Evolutionary conservation across 1,140 invertebrate genomes (phyloP).

Genomic region (Trissolcus basalis): DNA sequence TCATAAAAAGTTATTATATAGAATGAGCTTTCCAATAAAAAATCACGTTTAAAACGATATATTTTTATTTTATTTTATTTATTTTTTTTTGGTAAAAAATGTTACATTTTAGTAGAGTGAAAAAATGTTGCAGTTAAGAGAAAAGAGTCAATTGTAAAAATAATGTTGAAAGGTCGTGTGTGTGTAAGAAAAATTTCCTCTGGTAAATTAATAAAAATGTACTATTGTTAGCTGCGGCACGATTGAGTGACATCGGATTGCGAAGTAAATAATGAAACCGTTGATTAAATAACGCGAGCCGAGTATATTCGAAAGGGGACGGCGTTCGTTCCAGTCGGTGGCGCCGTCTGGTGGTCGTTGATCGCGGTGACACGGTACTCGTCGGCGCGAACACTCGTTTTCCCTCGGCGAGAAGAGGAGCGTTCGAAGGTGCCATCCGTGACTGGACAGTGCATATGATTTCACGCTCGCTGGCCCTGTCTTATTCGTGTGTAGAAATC

Average conservation of each 20-base stretch:
- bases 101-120: no score
- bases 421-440: conserved; percentile 74
- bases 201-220: neutral
- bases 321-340: conserved; percentile 60
- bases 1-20: no score
- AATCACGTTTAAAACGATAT: no score
- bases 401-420: conserved; percentile 64
- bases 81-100: no score
- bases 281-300: conserved; percentile 7
- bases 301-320: conserved; percentile 31
- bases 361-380: conserved; percentile 41
- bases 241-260: conserved; percentile 5
- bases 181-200: no score
- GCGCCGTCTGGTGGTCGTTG: conserved; percentile 63
- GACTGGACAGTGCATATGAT: conserved; percentile 77
- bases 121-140: no score
- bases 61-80: no score
- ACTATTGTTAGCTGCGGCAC: neutral
- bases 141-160: no score
- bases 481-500: conserved; percentile 77
- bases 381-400: conserved; percentile 51
- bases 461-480: conserved; percentile 72
- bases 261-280: conserved; percentile 14
- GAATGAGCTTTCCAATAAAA: no score
- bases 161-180: no score